Evolutionary conservation across 1,140 invertebrate species (phyloP), one percentile per base, ranked within the genome.

Genomic region (Caenorhabditis inopinata): DNA sequence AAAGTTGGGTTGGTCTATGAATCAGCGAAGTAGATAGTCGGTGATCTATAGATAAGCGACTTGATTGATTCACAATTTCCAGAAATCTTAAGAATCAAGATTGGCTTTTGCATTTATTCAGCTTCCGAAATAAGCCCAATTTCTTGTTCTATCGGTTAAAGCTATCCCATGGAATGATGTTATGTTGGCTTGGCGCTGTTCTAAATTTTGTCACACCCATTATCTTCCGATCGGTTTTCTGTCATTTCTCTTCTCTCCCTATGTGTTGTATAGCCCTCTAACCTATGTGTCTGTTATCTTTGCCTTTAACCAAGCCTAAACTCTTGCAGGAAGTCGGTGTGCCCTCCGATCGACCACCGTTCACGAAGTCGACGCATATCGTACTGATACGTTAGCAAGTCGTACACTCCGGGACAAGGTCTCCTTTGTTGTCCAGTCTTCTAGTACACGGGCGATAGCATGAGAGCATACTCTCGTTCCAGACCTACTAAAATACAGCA

Each of bases 251-350:
- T 42, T 25, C 27, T 7, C 4, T 18, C 58, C 32, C n/a, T 21
- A n/a, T n/a, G n/a, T n/a, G n/a, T n/a, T n/a, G n/a, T n/a, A n/a
- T n/a, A n/a, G n/a, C n/a, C n/a, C n/a, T n/a, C n/a, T n/a, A n/a
- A n/a, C n/a, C n/a, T n/a, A n/a, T n/a, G n/a, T n/a, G n/a, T n/a
- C n/a, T n/a, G n/a, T n/a, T n/a, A n/a, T n/a, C n/a, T n/a, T n/a
- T n/a, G n/a, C n/a, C n/a, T n/a, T n/a, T n/a, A n/a, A n/a, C n/a
- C n/a, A n/a, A n/a, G n/a, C n/a, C n/a, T n/a, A n/a, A n/a, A n/a
- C n/a, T n/a, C 38, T 68, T 68, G 58, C 58, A 68, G 58, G 58
- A 68, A 68, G 58, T 42, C 58, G 58, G 58, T 68, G 32, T 42
- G n/a, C 38, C 58, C 58, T 29, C 32, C 58, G 58, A 68, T 68